These are phyloP conservation scores for Empidonax alnorum DNA, from an alignment of 2,113 vertebrate genomes.

Conservation along the genomic window DNA sequence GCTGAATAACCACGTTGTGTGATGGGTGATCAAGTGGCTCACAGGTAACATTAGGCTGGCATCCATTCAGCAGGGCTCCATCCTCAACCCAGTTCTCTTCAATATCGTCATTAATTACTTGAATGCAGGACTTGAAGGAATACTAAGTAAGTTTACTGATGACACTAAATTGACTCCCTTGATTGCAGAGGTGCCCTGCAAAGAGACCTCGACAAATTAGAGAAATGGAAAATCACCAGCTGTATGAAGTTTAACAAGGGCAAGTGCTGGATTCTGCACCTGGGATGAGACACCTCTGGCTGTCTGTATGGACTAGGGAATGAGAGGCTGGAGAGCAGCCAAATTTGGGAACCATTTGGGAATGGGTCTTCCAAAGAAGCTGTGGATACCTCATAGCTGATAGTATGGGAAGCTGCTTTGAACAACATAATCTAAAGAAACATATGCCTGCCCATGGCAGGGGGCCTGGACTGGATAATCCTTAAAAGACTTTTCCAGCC, in stretches of 20 bases:
- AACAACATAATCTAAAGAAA: not conserved
- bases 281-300: not conserved
- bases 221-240: not conserved
- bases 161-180: rapidly evolving
- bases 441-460: rapidly evolving
- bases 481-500: not conserved
- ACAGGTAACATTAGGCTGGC: not conserved
- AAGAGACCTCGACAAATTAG: not conserved
- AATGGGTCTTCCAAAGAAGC: not conserved
- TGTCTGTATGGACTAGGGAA: not conserved
- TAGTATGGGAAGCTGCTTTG: not conserved
- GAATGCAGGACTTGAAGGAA: not conserved
- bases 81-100: not conserved
- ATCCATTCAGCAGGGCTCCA: not conserved
- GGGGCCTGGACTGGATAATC: not conserved
- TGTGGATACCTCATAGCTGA: not conserved
- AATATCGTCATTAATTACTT: not conserved
- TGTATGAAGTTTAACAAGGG: too few species aligned
- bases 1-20: rapidly evolving
- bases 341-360: not conserved
- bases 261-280: not conserved
- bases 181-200: not conserved
- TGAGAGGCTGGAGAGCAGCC: not conserved
- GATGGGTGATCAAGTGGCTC: not conserved
- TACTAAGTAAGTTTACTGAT: not conserved